A percentile compares a stretch with the other conserved stretches of the same genome.
phyloP scores from a whole-genome alignment of 2,797 vertebrate species.

The Crotalus adamanteus region DNA sequence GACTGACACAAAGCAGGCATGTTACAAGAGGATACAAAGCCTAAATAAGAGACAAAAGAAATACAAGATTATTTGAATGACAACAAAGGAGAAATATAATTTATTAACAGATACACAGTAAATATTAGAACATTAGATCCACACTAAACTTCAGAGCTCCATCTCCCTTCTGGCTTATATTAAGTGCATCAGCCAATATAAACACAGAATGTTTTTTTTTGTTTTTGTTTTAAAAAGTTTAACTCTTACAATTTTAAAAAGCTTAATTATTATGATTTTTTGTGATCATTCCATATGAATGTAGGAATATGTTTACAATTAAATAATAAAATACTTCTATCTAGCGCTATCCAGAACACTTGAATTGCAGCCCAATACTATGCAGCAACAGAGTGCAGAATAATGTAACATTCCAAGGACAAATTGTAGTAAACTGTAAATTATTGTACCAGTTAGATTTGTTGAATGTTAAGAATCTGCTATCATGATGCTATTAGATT shows the following conservation, averaged over 20 bases:
- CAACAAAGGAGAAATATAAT: conserved; percentile 36
- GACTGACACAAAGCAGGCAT: conserved; percentile 96
- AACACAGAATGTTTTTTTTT: conserved; percentile 14
- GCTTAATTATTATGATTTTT: conserved; percentile 15
- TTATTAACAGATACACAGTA: conserved; percentile 8
- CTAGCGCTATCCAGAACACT: neutral
- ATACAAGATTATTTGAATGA: conserved; percentile 36
- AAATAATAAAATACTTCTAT: neutral
- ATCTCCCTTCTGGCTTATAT: neutral
- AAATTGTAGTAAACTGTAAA: conserved; percentile 21
- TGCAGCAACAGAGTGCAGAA: neutral
- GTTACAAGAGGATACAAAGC: conserved; percentile 98
- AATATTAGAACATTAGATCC: conserved; percentile 24
- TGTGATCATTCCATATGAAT: conserved; percentile 2
- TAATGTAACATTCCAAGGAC: conserved; percentile 17
- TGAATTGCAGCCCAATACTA: neutral
- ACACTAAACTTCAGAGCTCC: conserved; percentile 18
- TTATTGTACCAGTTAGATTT: conserved; percentile 1
- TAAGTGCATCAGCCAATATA: conserved; percentile 6
- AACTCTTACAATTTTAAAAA: conserved; percentile 13
- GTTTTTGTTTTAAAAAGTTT: neutral
- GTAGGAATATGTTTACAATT: conserved; percentile 21
- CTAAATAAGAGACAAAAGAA: conserved; percentile 68
- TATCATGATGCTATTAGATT: neutral
- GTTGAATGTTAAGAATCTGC: conserved; percentile 3